A percentile compares a stretch with the other conserved stretches of the same genome.
These are phyloP conservation scores for Scaptomyza cyrtandrae DNA, from an alignment of 2,888 invertebrate species.

Conservation along the genomic window DNA sequence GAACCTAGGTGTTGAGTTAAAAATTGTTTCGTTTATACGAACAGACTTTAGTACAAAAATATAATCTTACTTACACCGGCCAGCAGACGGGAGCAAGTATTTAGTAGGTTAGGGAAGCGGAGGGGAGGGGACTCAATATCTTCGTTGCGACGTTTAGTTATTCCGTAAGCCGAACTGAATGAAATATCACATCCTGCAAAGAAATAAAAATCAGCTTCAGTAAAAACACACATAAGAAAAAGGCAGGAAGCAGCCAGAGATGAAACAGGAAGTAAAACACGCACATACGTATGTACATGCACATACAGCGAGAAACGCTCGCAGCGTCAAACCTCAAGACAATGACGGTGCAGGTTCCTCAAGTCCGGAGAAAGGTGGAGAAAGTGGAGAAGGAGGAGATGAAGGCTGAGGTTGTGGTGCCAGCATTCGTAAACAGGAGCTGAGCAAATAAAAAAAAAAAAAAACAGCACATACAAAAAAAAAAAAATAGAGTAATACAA, in stretches of 20 bases:
- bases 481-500: constrained; percentile 6
- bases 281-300: constrained; percentile 24
- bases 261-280: constrained; percentile 65
- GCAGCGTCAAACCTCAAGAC: constrained; percentile 70
- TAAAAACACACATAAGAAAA: constrained; percentile 69
- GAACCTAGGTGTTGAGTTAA: no score
- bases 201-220: constrained; percentile 77
- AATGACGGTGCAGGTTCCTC: constrained; percentile 64
- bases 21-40: neutral
- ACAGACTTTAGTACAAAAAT: constrained; percentile 48
- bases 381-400: neutral
- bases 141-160: constrained; percentile 51
- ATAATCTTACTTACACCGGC: constrained; percentile 26
- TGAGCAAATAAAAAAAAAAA: constrained; percentile 52
- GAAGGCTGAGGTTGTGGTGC: constrained; percentile 12
- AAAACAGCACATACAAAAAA: constrained; percentile 23
- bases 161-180: constrained; percentile 59
- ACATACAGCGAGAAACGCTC: constrained; percentile 51
- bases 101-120: neutral
- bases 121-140: constrained; percentile 11
- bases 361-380: constrained; percentile 17
- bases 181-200: constrained; percentile 76
- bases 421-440: constrained; percentile 41
- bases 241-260: constrained; percentile 68
- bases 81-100: neutral